A percentile compares a stretch with the other conserved stretches of the same genome.
phyloP scores from a whole-genome alignment of 2,888 invertebrate genomes.

The Amphiduros pacificus region DNA sequence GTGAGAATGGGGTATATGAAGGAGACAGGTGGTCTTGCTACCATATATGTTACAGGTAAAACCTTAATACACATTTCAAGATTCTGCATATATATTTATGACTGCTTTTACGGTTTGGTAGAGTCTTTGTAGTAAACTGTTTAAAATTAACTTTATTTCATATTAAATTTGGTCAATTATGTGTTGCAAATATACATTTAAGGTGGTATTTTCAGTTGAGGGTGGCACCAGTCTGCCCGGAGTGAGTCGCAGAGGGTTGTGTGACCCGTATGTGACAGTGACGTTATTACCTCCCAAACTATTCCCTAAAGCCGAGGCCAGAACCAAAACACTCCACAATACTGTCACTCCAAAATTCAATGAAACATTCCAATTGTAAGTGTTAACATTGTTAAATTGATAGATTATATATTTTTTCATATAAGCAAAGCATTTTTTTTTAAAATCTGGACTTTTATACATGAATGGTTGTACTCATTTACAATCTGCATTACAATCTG shows the following conservation, averaged over 20 bases:
- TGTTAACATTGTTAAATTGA: slow-evolving; percentile 12
- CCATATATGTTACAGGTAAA: slow-evolving; percentile 45
- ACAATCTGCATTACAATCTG: no score
- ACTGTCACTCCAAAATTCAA: slow-evolving; percentile 50
- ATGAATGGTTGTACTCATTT: no score
- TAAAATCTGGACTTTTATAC: no score
- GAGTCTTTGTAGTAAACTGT: neutral
- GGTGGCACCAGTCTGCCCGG: slow-evolving; percentile 44
- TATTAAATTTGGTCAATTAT: neutral
- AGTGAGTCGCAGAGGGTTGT: slow-evolving; percentile 40
- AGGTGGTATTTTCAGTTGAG: slow-evolving; percentile 36
- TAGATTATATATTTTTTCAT: no score
- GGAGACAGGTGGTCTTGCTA: slow-evolving; percentile 45
- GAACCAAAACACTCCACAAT: slow-evolving; percentile 39
- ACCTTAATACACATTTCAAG: neutral
- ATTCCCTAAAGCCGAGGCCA: slow-evolving; percentile 36
- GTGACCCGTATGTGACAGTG: slow-evolving; percentile 48
- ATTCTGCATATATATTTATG: neutral
- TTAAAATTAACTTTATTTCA: neutral
- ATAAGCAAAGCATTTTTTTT: no score
- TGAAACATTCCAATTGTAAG: slow-evolving; percentile 50
- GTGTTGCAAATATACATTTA: neutral
- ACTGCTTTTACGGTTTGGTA: neutral
- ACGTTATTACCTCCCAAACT: slow-evolving; percentile 40
- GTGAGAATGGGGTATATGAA: slow-evolving; percentile 45